Evolutionary conservation across 2,797 vertebrate species (phyloP), one percentile per base, ranked within the genome.

Genomic region (Psittacula echo): DNA sequence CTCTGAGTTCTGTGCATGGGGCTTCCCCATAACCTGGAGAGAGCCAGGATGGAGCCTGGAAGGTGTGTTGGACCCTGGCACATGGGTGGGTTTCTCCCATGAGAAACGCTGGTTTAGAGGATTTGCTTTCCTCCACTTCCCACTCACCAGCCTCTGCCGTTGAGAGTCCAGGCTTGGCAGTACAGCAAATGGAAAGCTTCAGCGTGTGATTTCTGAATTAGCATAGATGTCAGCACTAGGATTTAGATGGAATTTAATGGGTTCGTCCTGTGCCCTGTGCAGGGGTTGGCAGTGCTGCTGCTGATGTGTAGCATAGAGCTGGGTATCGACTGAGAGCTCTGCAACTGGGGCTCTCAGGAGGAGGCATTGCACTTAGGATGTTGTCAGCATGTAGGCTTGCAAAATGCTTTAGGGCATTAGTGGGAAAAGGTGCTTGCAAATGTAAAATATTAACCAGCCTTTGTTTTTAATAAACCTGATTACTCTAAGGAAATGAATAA

Each of bases 391-490:
- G 71, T 8, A 54, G 60, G 64, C 47, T 41, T 54, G 51, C 64
- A 87, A 66, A 71, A 67, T n/a, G 80, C 64, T 83, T 66, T 22
- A 64, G 90, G 86, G 41, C 72, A 41, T 79, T 82, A n/a, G 61
- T 30, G 21, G 74, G 56, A 73, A 79, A 83, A 85, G 51, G 39
- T 65, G 78, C 68, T 85, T 82, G 64, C 56, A 67, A 82, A 67
- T 45, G 77, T 64, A 39, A 93, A 92, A 86, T 81, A 95, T 82
- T 92, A 82, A 80, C 26, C 24, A 48, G 26, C 23, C 41, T 92
- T 94, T 92, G 56, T 77, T 90, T 89, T 84, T 82, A 91, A 89
- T 79, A 51, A 85, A 39, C n/a, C 42, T 77, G 56, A 73, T 87
- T 79, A 42, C 77, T 73, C 26, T 14, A 37, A 77, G 37, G 77